Conservation (phyloP, 1,140 invertebrate genomes). For the Zaprionus gabonicus region DNA sequence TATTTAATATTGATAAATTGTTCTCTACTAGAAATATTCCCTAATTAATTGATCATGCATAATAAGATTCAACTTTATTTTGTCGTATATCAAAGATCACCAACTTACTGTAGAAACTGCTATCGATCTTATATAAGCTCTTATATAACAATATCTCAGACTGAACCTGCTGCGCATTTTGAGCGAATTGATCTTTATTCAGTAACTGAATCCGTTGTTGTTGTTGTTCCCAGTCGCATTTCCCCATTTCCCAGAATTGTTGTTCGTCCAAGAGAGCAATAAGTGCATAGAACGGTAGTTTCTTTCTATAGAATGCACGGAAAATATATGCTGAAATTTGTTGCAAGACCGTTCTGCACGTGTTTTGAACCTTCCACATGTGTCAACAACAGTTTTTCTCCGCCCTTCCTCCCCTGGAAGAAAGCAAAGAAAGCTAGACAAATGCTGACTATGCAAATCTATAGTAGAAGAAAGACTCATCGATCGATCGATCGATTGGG, state of each 20-base stretch:
- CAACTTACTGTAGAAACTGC: too few relatives aligned
- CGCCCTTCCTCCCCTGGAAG: background rate
- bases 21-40: too few relatives aligned
- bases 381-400: conserved; percentile 23
- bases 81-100: too few relatives aligned
- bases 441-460: conserved; percentile 62
- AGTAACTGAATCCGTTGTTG: background rate
- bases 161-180: background rate
- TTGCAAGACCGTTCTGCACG: conserved; percentile 54
- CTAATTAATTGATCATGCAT: too few relatives aligned
- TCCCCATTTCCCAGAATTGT: conserved; percentile 11
- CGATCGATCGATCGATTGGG: conserved; percentile 16
- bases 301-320: conserved; percentile 36
- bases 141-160: background rate
- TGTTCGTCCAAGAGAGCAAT: background rate
- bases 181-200: background rate
- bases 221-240: background rate
- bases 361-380: conserved; percentile 50
- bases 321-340: conserved; percentile 55
- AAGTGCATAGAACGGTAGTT: conserved; percentile 47
- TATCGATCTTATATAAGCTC: background rate
- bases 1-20: too few relatives aligned
- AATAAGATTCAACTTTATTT: too few relatives aligned
- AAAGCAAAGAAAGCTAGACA: conserved; percentile 34
- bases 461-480: conserved; percentile 18